Evolutionary conservation across 2,797 vertebrate species (phyloP), one percentile per base, ranked within the genome.

Genomic region (Philypnodon macrostomus): DNA sequence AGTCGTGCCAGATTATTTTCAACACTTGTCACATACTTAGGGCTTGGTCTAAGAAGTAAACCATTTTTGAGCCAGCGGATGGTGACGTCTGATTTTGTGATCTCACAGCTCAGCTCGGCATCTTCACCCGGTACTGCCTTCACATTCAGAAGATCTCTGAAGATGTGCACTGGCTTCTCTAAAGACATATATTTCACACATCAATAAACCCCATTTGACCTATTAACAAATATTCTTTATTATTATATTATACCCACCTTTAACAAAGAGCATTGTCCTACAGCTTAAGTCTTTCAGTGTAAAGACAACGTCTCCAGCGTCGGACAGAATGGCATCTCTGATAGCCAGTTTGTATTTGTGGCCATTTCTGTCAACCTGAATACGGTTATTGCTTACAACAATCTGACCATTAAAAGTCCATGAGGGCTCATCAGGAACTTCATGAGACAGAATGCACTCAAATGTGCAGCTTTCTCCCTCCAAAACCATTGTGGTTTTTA

Each of bases 1-100:
- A 98, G 73, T 1, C 70, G 35, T 0, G 91, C 90, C 53, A 65
- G 53, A 0, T 85, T 58, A 23, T 91, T 93, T 27, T 93, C 91
- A 0, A 85, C 85, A 36, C 69, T 82, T 41, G 96, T 63, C 19
- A 92, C 85, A 0, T 94, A 95, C 58, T 93, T 96, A 19, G 89
- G 87, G 56, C 90, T 90, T 36, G 76, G 86, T 41, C 89, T 81
- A 53, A 98, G 89, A 0, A 81, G 67, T 54, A 88, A 92, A 7
- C 94, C 93, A 0, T 97, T 92, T 75, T 94, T 97, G 55, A 90
- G 77, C 97, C 96, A 99, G 31, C 85, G 93, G 24, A 96, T 73
- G 1, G 31, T 80, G 47, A 75, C 64, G 1, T 92, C 90, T 1
- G 88, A 83, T 74, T 88, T 93, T 0, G 94, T 96, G 48, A 97